These are phyloP conservation scores for Myodes glareolus DNA, from an alignment of 2,113 vertebrate genomes.

Conservation along the genomic window DNA sequence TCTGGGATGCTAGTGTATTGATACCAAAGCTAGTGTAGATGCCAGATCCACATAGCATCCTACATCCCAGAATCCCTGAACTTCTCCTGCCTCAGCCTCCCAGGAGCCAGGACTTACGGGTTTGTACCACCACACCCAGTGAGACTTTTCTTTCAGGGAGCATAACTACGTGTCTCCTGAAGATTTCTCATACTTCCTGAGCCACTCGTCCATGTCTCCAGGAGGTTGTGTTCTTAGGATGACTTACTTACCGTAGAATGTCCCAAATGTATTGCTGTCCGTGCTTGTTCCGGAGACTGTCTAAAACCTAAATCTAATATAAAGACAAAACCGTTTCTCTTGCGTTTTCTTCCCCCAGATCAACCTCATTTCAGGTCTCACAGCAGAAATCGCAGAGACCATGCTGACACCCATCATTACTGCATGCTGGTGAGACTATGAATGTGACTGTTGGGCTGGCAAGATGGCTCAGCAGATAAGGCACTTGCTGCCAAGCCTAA, in stretches of 20 bases:
- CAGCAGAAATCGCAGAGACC: constrained; percentile 28
- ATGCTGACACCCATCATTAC: constrained; percentile 69
- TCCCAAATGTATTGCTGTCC: not conserved
- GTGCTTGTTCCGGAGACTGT: constrained; percentile 20
- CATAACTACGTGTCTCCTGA: not conserved
- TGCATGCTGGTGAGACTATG: constrained; percentile 80
- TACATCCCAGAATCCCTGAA: not conserved
- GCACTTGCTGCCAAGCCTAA: not conserved
- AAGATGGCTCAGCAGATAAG: not conserved
- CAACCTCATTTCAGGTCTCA: constrained; percentile 65
- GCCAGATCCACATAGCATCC: not conserved
- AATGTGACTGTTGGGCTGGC: constrained; percentile 64
- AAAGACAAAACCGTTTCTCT: constrained; percentile 5
- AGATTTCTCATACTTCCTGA: not conserved
- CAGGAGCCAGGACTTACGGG: not conserved
- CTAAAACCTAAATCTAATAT: not conserved
- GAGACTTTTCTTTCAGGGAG: not conserved
- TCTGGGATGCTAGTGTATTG: not conserved
- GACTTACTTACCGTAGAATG: not conserved
- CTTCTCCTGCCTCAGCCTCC: not conserved
- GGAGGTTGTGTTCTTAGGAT: not conserved
- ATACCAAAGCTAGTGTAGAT: not conserved
- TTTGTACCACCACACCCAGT: not conserved
- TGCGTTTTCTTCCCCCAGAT: constrained; percentile 19
- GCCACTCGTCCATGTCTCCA: not conserved